phyloP scores from a whole-genome alignment of 2,888 invertebrate genomes.

The Scelioninae gen. 1 region DNA sequence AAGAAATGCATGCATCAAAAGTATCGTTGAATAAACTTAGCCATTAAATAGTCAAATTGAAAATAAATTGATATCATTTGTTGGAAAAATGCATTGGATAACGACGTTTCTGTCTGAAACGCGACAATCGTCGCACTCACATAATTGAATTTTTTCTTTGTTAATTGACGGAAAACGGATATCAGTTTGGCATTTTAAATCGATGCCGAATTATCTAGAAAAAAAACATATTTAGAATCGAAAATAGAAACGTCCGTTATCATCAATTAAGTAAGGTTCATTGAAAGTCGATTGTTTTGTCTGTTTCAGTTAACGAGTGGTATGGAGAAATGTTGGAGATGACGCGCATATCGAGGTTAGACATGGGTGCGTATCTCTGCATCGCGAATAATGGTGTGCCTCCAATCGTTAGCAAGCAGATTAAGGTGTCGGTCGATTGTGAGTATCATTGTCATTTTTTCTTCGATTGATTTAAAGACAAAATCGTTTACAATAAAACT shows the following conservation, averaged over 20 bases:
- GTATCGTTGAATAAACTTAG: background rate
- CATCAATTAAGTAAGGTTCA: constrained; percentile 16
- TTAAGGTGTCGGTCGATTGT: constrained; percentile 97
- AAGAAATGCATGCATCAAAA: background rate
- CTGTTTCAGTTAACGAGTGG: constrained; percentile 90
- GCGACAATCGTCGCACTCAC: constrained; percentile 2
- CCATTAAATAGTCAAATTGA: background rate
- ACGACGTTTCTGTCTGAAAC: constrained; percentile 26
- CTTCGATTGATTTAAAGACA: too few species aligned
- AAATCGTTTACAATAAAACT: too few species aligned
- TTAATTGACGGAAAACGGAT: constrained; percentile 54
- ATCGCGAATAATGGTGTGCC: constrained; percentile 93
- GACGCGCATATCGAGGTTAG: constrained; percentile 92
- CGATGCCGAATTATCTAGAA: constrained; percentile 17
- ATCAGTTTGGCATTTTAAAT: constrained; percentile 44
- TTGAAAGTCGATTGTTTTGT: constrained; percentile 34
- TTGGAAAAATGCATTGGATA: constrained; percentile 12
- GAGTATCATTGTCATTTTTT: constrained; percentile 85
- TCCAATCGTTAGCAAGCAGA: constrained; percentile 94
- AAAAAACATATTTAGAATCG: constrained; percentile 25
- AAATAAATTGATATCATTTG: constrained; percentile 24
- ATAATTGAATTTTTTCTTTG: constrained; percentile 43
- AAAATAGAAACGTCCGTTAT: constrained; percentile 27
- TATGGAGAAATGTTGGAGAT: constrained; percentile 93
- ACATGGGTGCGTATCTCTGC: constrained; percentile 96